Evolutionary conservation across 2,113 vertebrate species (phyloP).

Genomic region (Empidonax alnorum): DNA sequence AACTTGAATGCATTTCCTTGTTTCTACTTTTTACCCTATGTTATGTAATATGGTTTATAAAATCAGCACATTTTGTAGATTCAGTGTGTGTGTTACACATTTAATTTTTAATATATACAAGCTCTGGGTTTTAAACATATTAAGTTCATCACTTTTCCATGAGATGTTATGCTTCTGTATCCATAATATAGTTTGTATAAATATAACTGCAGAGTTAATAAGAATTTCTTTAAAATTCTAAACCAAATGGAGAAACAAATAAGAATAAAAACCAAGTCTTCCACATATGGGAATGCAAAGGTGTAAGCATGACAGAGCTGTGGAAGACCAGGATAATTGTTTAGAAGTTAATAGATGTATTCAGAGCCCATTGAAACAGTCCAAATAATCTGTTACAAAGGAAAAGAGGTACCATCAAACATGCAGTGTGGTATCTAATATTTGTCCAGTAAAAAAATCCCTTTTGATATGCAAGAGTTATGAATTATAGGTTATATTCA

Average conservation of each 20-base stretch:
- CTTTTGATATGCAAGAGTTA: background rate
- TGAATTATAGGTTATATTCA: background rate
- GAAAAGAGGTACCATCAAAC: background rate
- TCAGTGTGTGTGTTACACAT: background rate
- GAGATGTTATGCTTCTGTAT: background rate
- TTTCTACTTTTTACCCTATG: background rate
- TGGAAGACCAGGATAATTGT: background rate
- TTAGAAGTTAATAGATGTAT: background rate
- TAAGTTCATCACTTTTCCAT: background rate
- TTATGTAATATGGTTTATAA: background rate
- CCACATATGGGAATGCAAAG: background rate
- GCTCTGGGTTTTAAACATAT: background rate
- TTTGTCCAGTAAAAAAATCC: background rate
- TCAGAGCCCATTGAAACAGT: background rate
- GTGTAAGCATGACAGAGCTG: background rate
- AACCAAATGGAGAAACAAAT: background rate
- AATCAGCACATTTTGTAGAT: background rate
- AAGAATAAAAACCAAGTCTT: background rate
- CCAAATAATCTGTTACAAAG: background rate
- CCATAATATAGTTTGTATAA: background rate
- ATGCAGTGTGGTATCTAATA: background rate
- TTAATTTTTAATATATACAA: conserved; percentile 10
- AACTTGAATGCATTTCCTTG: background rate
- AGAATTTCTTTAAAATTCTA: background rate
- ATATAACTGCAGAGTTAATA: background rate